Evolutionary conservation across 2,888 invertebrate genomes (phyloP).

Genomic region (Cryptocephalus moraei): DNA sequence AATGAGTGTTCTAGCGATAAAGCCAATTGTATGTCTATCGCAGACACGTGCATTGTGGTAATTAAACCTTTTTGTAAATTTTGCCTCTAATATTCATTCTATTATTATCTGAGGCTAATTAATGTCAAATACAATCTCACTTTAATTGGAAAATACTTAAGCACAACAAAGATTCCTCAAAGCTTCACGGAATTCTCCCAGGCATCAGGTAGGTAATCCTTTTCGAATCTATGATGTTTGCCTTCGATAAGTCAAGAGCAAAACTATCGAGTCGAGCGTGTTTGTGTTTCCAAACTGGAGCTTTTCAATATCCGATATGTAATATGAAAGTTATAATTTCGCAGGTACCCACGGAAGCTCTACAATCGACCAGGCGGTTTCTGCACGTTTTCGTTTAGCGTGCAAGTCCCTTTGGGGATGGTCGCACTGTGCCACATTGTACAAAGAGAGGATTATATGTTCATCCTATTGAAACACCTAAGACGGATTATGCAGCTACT

Average conservation of each 20-base stretch:
- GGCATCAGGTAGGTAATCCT: slow-evolving; percentile 3
- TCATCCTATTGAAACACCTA: slow-evolving; percentile 36
- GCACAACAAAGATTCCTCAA: too few species aligned
- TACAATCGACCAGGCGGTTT: slow-evolving; percentile 15
- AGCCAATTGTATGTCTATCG: too few species aligned
- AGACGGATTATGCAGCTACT: slow-evolving; percentile 35
- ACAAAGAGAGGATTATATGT: slow-evolving; percentile 37
- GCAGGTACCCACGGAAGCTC: slow-evolving; percentile 19
- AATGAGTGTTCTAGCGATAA: too few species aligned
- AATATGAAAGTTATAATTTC: slow-evolving; percentile 25
- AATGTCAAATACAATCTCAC: too few species aligned
- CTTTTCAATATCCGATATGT: slow-evolving; percentile 26
- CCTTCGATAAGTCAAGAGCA: slow-evolving; percentile 21
- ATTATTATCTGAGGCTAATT: too few species aligned
- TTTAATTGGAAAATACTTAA: too few species aligned
- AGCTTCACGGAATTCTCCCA: neutral
- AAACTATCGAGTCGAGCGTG: slow-evolving; percentile 16
- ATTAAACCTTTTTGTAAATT: too few species aligned
- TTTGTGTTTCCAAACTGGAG: slow-evolving; percentile 23
- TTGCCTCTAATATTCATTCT: too few species aligned
- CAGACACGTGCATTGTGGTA: too few species aligned
- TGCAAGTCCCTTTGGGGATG: neutral
- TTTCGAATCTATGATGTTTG: slow-evolving; percentile 18
- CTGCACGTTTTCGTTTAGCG: neutral
- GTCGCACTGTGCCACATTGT: slow-evolving; percentile 1